phyloP scores from a whole-genome alignment of 2,113 vertebrate species.

The Capreolus pygargus region DNA sequence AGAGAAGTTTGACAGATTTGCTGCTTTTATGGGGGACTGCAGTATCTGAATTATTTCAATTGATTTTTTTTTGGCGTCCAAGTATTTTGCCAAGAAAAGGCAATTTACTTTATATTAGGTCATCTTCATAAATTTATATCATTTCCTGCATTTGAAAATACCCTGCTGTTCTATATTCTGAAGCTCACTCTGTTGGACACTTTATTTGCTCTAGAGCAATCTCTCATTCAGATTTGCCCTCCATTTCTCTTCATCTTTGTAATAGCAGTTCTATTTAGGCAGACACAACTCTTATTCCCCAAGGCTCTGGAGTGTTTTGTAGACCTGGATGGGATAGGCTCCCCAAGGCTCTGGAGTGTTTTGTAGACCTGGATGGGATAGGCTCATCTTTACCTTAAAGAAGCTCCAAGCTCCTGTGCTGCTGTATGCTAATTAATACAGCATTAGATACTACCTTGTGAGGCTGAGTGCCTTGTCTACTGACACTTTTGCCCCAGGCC shows the following conservation, averaged over 20 bases:
- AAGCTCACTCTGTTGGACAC: not conserved
- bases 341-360: not conserved
- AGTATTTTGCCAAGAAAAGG: conserved; percentile 70
- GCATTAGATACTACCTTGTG: accelerated
- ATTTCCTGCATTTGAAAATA: conserved; percentile 53
- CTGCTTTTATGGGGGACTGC: conserved; percentile 55
- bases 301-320: not conserved
- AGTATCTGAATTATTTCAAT: conserved; percentile 55
- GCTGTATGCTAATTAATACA: not conserved
- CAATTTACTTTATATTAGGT: conserved; percentile 60
- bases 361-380: not conserved
- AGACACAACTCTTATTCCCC: not conserved
- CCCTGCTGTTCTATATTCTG: not conserved
- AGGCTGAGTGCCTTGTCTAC: not conserved
- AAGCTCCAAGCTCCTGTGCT: not conserved
- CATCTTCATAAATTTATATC: conserved; percentile 43
- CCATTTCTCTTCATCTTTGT: conserved; percentile 36
- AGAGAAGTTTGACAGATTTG: conserved; percentile 51
- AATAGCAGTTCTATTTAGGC: not conserved
- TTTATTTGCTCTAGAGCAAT: conserved; percentile 16
- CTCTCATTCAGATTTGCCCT: conserved; percentile 18
- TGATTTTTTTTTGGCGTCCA: conserved; percentile 62
- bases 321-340: too few species aligned
- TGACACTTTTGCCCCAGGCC: not conserved
- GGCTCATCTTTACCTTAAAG: not conserved